Conservation (phyloP, 1,140 invertebrate genomes). For the Magallana gigas region DNA sequence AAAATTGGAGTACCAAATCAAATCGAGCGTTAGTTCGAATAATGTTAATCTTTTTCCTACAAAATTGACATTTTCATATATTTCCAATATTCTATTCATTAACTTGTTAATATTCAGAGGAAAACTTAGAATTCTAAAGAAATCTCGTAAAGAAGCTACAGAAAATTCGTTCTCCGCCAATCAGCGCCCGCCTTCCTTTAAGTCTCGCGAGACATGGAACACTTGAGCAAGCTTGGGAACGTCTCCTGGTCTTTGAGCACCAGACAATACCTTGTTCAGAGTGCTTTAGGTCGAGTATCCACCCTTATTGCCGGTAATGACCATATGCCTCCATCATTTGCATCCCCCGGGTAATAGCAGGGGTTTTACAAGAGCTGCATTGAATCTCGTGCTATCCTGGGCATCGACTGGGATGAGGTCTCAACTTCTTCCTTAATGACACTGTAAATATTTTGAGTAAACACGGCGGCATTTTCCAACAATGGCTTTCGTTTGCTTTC, state of each 20-base stretch:
- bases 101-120: slow-evolving; percentile 36
- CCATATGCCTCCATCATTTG: slow-evolving; percentile 50
- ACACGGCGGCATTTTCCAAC: slow-evolving; percentile 31
- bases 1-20: slow-evolving; percentile 42
- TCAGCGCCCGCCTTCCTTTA: slow-evolving; percentile 24
- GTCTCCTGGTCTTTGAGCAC: slow-evolving; percentile 25
- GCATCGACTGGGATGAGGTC: neutral
- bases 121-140: slow-evolving; percentile 32
- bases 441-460: slow-evolving; percentile 52
- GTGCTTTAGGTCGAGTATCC: slow-evolving; percentile 37
- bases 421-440: slow-evolving; percentile 39
- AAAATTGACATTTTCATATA: slow-evolving; percentile 44
- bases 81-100: slow-evolving; percentile 47
- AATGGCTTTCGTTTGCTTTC: slow-evolving; percentile 13
- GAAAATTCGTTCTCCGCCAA: slow-evolving; percentile 6
- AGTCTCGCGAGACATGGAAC: slow-evolving; percentile 28
- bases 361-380: slow-evolving; percentile 38
- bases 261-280: slow-evolving; percentile 27
- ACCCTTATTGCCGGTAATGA: slow-evolving; percentile 38
- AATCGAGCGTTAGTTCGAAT: slow-evolving; percentile 22
- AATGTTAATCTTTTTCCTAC: slow-evolving; percentile 15
- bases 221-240: slow-evolving; percentile 16
- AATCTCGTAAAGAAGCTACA: slow-evolving; percentile 19
- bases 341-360: slow-evolving; percentile 15
- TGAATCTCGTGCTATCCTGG: neutral